Conservation (phyloP, 2,888 invertebrate genomes). For the Sialis lutaria region DNA sequence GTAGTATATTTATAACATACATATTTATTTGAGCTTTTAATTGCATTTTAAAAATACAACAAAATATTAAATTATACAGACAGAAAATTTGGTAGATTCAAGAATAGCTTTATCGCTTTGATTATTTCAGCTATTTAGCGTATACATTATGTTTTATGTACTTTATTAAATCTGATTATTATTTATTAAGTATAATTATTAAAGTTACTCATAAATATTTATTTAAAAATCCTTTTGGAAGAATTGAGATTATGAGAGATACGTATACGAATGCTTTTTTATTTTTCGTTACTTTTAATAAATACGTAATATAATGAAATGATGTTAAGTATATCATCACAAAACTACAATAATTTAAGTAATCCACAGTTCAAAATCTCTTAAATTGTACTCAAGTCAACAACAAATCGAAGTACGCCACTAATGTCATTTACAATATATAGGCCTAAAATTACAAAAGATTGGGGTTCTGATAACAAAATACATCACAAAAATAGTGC, state of each 20-base stretch:
- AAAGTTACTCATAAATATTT: constrained; percentile 29
- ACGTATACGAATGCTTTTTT: constrained; percentile 57
- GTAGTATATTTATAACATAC: constrained; percentile 57
- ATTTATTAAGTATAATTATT: constrained; percentile 17
- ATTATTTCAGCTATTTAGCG: constrained; percentile 43
- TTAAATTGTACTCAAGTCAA: not conserved
- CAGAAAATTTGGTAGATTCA: constrained; percentile 53
- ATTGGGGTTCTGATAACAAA: too few species aligned
- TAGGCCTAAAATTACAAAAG: too few species aligned
- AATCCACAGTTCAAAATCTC: not conserved
- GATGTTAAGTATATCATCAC: not conserved
- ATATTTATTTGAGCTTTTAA: constrained; percentile 75
- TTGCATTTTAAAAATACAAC: constrained; percentile 71
- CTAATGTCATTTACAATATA: too few species aligned
- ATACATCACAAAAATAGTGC: too few species aligned
- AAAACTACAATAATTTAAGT: not conserved
- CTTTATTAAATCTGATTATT: constrained; percentile 36
- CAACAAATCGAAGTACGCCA: too few species aligned
- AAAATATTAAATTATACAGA: constrained; percentile 63
- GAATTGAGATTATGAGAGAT: constrained; percentile 44
- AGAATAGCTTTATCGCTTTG: constrained; percentile 44
- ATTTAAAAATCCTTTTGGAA: constrained; percentile 31
- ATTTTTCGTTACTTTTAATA: constrained; percentile 14
- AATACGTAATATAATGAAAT: constrained; percentile 8
- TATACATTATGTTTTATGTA: constrained; percentile 60